phyloP scores from a whole-genome alignment of 2,113 vertebrate species.

The Embiotoca jacksoni region DNA sequence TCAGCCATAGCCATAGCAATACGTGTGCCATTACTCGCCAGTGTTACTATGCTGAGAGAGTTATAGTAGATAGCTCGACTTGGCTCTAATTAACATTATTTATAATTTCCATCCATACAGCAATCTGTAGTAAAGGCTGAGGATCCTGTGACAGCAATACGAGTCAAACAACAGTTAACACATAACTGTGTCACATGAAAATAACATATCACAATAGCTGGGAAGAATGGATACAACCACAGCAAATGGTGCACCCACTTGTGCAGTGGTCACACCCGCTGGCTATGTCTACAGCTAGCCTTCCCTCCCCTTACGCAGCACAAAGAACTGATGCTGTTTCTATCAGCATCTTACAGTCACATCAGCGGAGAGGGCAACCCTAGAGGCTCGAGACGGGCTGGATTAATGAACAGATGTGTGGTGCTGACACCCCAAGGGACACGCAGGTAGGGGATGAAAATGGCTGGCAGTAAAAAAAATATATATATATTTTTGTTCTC shows the following conservation, averaged over 20 bases:
- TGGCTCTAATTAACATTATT: too few relatives aligned
- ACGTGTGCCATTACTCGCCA: too few relatives aligned
- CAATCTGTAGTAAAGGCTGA: not conserved
- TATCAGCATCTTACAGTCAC: conserved; percentile 69
- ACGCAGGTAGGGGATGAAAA: conserved; percentile 45
- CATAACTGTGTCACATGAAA: not conserved
- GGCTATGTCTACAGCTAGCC: conserved; percentile 2
- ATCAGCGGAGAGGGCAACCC: conserved; percentile 58
- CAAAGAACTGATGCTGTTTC: conserved; percentile 37
- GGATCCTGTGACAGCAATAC: not conserved
- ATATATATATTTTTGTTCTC: not conserved
- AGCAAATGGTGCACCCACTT: not conserved
- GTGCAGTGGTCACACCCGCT: conserved; percentile 9
- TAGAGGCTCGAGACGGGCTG: conserved; percentile 57
- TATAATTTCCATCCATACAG: not conserved
- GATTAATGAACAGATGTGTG: conserved; percentile 74
- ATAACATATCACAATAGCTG: not conserved
- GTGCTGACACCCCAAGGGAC: conserved; percentile 56
- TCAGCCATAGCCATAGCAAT: not conserved
- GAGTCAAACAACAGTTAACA: not conserved
- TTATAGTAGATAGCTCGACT: too few relatives aligned
- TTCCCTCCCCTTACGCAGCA: conserved; percentile 8
- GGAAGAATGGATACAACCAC: too few relatives aligned
- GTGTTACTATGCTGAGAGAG: too few relatives aligned
- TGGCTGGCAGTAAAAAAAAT: conserved; percentile 8